Base-by-base conservation (phyloP, 2,797 vertebrate species). In the Ataeniobius toweri region DNA sequence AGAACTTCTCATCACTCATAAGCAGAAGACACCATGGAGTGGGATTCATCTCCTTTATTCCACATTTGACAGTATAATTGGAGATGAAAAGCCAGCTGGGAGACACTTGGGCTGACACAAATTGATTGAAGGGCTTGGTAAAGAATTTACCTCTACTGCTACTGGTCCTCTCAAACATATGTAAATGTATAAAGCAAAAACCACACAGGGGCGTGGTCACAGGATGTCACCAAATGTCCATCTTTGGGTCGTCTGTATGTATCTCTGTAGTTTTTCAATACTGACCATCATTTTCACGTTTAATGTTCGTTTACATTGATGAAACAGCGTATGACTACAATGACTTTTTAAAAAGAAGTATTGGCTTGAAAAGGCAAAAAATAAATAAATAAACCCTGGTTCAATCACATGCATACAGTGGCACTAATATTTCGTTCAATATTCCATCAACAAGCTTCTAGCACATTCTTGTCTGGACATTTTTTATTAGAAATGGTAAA, bases 31-130 rank as follows among this genome's bases (percentile, higher is more conserved):
- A 67, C 72, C 69, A 41, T n/a, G 39, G 80, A 89, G 81, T 76
- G 75, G 83, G 82, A 87, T 88, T 85, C 77, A 80, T 86, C 85
- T 83, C 71, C 72, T 71, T 91, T 88, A 89, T 82, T 86, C 68
- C 75, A 68, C 70, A 71, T 90, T 86, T 92, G 86, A 87, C 76
- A 78, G 18, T 72, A 44, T 87, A 85, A 89, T 86, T 86, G 78
- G 71, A 83, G 74, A 74, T 84, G 59, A 83, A 78, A 88, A 82
- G 78, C 76, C 73, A 74, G 26, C 53, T 75, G 69, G 79, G 67
- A 77, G 67, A n/a, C 16, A 74, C 39, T 69, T 73, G 71, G 76
- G 80, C 55, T 79, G 63, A 81, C 69, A 44, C 56, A 51, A 20
- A 65, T 36, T 36, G 48, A 50, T n/a, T 51, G 46, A 4, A 24